Evolutionary conservation across 2,888 invertebrate species (phyloP), one percentile per base, ranked within the genome.

Genomic region (Loripinus fragilis): DNA sequence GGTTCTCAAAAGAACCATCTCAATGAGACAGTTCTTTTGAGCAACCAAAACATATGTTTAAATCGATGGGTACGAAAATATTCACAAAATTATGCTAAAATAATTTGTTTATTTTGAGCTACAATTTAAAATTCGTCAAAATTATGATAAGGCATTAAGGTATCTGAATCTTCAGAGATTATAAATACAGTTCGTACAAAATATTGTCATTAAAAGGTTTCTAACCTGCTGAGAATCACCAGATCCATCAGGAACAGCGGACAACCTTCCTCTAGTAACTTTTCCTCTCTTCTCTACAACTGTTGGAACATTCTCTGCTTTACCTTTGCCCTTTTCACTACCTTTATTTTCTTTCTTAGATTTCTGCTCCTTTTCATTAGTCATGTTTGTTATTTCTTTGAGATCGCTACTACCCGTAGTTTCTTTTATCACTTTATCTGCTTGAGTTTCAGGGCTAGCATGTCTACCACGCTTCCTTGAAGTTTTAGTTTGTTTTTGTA

Each of bases 211-310:
- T n/a, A n/a, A n/a, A n/a, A n/a, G n/a, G n/a, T n/a, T n/a, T n/a
- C n/a, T n/a, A n/a, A n/a, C n/a, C n/a, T n/a, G 76, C 68, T 75
- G 65, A 15, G 85, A 71, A 64, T 77, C 77, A 41, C 41, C 75
- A 17, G 76, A 71, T 50, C 79, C 75, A 35, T 50, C 65, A 35
- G 70, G 12, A 12, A 28, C 33, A 17, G 33, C 60, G 30, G 60
- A 25, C 7, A 60, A 2, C 20, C 33, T 60, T 60, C 60, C 60
- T 33, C 60, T 60, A 8, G 60, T 60, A 8, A 60, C 60, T 17
- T 60, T 60, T 23, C 60, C 60, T 5, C 33, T 17, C 17, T 20
- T 45, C 33, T 60, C 60, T 33, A 12, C 12, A 33, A 20, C 33
- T 33, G 3, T 60, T 33, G 33, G 15, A 20, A 8, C 17, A 25